Base-by-base conservation (phyloP, 1,140 invertebrate genomes). In the Drosophila gunungcola region DNA sequence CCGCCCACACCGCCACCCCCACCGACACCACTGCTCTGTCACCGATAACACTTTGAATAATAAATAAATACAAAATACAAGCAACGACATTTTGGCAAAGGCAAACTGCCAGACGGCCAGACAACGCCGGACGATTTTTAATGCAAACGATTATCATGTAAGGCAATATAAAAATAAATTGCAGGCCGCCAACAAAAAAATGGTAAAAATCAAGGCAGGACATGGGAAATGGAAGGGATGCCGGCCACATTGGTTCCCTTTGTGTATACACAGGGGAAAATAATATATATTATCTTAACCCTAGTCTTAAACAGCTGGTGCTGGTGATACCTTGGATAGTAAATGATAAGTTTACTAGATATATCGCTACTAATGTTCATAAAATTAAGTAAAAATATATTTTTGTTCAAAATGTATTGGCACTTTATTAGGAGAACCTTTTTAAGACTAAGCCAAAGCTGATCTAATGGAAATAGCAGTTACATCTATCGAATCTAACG, bases 61-160 rank as follows among this genome's bases (percentile, higher is more conserved):
- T 89, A 89, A 89, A 89, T 89, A 89, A 89, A 89, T 89, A 89
- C 84, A 88, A 73, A 76, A 89, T 89, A 89, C 84, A 88, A 73
- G 72, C 73, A 82, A 52, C 41, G 76, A 72, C 62, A 75, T 75
- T 85, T 76, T 81, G 82, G 64, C 75, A 81, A 81, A 63, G 73
- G 61, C 58, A 77, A 74, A 74, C 57, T 52, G 63, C 68, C 55
- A 67, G 70, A 65, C 69, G 36, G 58, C 51, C 58, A 52, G 48
- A 65, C 60, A 82, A 75, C 83, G 83, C 55, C 55, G 13, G 54
- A 36, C 73, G 74, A 65, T 73, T 79, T 83, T 86, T 86, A 88
- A 88, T 83, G 83, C 83, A 76, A 81, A 88, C 83, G 83, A 88
- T 86, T 86, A 86, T 86, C 83, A 86, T 86, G 81, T 88, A 83